Evolutionary conservation across 2,113 vertebrate genomes (phyloP).

Genomic region (Chaetodon trifascialis): DNA sequence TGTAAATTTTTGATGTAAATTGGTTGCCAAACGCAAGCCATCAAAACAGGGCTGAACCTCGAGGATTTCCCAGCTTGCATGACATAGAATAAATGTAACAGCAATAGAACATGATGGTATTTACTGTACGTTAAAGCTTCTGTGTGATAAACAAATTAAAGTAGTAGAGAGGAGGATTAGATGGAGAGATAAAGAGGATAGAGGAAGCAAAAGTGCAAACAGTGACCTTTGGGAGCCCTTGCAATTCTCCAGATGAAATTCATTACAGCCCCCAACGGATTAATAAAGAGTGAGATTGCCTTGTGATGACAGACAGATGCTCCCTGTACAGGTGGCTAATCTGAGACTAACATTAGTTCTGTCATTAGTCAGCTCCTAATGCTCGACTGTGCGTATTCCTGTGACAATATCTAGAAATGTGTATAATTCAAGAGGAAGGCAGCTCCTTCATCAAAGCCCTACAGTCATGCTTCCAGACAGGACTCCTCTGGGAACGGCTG

Average conservation of each 20-base stretch:
- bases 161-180: slow-evolving; percentile 5
- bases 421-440: neutral
- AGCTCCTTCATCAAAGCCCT: slow-evolving; percentile 21
- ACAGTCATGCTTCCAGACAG: slow-evolving; percentile 22
- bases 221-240: slow-evolving; percentile 64
- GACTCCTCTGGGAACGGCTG: slow-evolving; percentile 34
- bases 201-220: slow-evolving; percentile 16
- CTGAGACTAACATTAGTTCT: slow-evolving; percentile 42
- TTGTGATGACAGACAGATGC: slow-evolving; percentile 70
- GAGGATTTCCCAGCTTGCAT: neutral
- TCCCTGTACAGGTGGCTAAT: slow-evolving; percentile 65
- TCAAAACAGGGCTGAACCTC: neutral
- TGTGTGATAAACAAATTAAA: slow-evolving; percentile 28
- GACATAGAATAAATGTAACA: neutral
- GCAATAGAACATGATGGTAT: neutral
- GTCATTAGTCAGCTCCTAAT: slow-evolving; percentile 45
- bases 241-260: slow-evolving; percentile 62
- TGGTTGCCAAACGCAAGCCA: neutral
- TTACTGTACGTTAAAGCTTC: neutral
- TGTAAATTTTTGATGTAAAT: neutral
- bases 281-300: slow-evolving; percentile 56
- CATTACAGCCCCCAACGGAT: slow-evolving; percentile 60
- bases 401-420: slow-evolving; percentile 12
- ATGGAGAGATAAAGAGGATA: slow-evolving; percentile 2
- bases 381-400: slow-evolving; percentile 8